phyloP scores from a whole-genome alignment of 2,113 vertebrate genomes.

The Cheirogaleus medius region DNA sequence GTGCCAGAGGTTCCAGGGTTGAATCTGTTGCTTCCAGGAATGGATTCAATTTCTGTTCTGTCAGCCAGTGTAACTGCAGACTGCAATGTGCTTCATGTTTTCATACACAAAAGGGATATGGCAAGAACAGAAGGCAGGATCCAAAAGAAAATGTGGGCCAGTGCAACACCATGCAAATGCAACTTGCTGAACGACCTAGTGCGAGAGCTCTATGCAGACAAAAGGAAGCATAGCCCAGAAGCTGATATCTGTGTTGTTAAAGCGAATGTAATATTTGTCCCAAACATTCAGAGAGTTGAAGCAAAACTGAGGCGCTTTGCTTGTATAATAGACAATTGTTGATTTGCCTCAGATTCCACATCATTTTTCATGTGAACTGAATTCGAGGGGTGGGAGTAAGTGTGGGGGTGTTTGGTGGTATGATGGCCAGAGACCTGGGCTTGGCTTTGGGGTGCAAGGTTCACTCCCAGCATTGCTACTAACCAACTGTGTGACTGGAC shows the following conservation, averaged over 20 bases:
- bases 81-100: background rate
- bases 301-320: background rate
- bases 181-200: background rate
- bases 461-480: background rate
- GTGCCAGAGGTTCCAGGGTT: conserved; percentile 54
- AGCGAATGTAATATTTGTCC: background rate
- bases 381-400: fast-evolving
- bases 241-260: background rate
- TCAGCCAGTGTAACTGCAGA: background rate
- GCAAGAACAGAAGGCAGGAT: conserved; percentile 48
- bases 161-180: background rate
- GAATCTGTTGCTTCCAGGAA: conserved; percentile 69
- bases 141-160: conserved; percentile 1
- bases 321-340: background rate
- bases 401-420: no score
- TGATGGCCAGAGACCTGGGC: background rate
- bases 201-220: background rate
- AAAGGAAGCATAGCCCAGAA: background rate
- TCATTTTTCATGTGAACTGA: background rate
- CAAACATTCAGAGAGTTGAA: background rate
- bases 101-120: conserved; percentile 1
- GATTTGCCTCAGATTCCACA: background rate
- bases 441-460: background rate
- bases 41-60: conserved; percentile 72
- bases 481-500: background rate